Evolutionary conservation across 1,140 invertebrate genomes (phyloP), one percentile per base, ranked within the genome.

Genomic region (Alviniconcha marisindica): DNA sequence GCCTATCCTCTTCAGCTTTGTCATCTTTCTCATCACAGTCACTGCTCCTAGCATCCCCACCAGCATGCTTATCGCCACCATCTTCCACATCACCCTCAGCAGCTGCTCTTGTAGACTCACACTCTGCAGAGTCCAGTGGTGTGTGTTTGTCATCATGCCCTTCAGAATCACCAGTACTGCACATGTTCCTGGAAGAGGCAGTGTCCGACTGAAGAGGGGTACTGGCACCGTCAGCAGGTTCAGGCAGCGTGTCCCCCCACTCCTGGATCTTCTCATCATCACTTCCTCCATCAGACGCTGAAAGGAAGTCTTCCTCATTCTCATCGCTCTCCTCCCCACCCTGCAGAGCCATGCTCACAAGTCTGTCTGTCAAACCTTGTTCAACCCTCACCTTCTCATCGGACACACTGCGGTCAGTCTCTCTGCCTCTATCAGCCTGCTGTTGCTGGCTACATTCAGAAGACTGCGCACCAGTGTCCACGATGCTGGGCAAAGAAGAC

Each of bases 21-120:
- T 88, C 85, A 56, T 88, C 85, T 38, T 87, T 81, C 54, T 89
- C 88, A 36, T 84, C 84, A 40, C 84, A 77, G 15, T 84, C 79
- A 7, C 66, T 69, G 31, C 69, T 66, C 31, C 69, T 77, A 74
- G 51, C 60, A 38, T 69, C 81, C 18, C 4, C 54, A 5, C n/a
- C 21, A 33, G 44, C 76, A 74, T 44, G 48, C 33, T 56, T 24
- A 56, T 42, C 51, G 28, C 28, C 77, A 44, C 18, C 44, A 14
- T 66, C 33, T 71, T 54, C 66, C 31, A 69, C 5, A 24, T 83
- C 56, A 4, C 28, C 10, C 21, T 84, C 60, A 5, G 42, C 71
- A 7, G 18, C 77, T 0, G 28, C 48, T 54, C 21, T 42, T 10
- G 24, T 12, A 18, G 0, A 7, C 0, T 31, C 51, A 48, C 18